Base-by-base conservation (phyloP, 2,113 vertebrate genomes). In the Triplophysa dalaica region DNA sequence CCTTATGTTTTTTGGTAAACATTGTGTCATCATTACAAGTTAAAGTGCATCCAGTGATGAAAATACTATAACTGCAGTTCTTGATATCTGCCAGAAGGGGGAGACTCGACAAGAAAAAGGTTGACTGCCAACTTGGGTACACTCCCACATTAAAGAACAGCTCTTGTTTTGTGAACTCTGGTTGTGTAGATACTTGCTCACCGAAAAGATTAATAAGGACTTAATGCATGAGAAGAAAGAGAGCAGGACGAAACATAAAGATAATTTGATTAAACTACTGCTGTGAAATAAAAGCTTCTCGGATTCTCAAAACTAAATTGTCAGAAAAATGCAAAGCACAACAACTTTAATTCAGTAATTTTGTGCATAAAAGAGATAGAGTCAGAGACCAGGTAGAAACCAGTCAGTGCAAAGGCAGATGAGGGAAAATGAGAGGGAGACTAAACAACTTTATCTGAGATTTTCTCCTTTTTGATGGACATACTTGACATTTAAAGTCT, bases 71-170 rank as follows among this genome's bases (percentile, higher is more conserved):
- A 50, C 17, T 73, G 68, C 45, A 80, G 17, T 80, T 43, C 29
- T 26, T 26, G 6, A 65, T 3, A 41, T 65, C 13, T 80, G 45
- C 78, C 78, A 80, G 69, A 24, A 78, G 81, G 48, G 62, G 75
- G 81, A 73, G 81, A 45, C 70, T 60, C 41, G 22, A 72, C 11
- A 56, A 73, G 54, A 43, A 60, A 73, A 58, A 21, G 52, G 52
- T 11, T 19, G 11, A 38, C 70, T 60, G 43, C 10, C 11, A 38
- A 6, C 7, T 3, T 38, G 33, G 69, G 12, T 72, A 9, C 12
- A 21, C 69, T 70, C 19, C 19, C 11, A 60, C 16, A 43, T 73
- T 54, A 60, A 29, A 73, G 48, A 16, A 69, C 22, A 29, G 12
- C 29, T 12, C 17, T 54, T 29, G 17, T 58, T 19, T 38, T 52